Evolutionary conservation across 1,140 invertebrate species (phyloP).

Genomic region (Copidosoma floridanum): DNA sequence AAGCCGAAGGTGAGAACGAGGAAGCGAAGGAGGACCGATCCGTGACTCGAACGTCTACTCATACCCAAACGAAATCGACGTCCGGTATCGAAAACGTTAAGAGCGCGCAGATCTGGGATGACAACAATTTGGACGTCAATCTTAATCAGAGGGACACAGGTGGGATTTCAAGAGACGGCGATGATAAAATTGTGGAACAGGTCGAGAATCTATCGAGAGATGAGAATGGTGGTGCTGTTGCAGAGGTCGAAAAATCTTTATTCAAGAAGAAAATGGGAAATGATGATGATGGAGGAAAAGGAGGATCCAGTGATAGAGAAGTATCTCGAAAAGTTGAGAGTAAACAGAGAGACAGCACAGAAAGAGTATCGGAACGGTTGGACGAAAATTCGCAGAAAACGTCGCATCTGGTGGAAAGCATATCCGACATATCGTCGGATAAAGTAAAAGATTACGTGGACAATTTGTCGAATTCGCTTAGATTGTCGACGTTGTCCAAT

Average conservation of each 20-base stretch:
- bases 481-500: neutral
- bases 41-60: too few relatives aligned
- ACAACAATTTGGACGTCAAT: neutral
- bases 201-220: neutral
- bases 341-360: neutral
- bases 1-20: too few relatives aligned
- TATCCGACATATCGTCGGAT: neutral
- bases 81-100: neutral
- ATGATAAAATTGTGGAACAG: neutral
- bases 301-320: neutral
- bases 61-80: neutral
- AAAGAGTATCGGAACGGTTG: neutral
- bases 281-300: neutral
- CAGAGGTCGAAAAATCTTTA: neutral
- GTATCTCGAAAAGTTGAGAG: neutral
- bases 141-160: neutral
- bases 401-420: conserved; percentile 1
- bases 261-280: neutral
- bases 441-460: neutral
- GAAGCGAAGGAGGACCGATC: too few relatives aligned
- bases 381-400: conserved; percentile 1
- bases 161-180: too few relatives aligned
- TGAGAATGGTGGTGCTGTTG: neutral
- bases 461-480: neutral
- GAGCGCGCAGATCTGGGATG: neutral